These are phyloP conservation scores for Bombyx mori DNA, from an alignment of 1,140 invertebrate species.

Conservation along the genomic window ASM3026992v2 NC_085120.1:12409001-12409500, in stretches of 20 bases:
- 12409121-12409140: constrained; percentile 27
- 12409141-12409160: constrained; percentile 77
- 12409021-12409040: too few relatives aligned
- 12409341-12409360: constrained; percentile 1
- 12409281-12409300: constrained; percentile 80
- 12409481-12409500: constrained; percentile 89
- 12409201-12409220: constrained; percentile 86
- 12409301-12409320: constrained; percentile 1
- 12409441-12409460: constrained; percentile 88
- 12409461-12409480: constrained; percentile 91
- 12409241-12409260: constrained; percentile 90
- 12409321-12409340: neutral
- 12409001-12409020: too few relatives aligned
- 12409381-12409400: constrained; percentile 92
- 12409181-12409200: constrained; percentile 75
- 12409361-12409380: constrained; percentile 77
- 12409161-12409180: constrained; percentile 79
- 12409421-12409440: constrained; percentile 91
- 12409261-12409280: constrained; percentile 93
- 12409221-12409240: constrained; percentile 91
- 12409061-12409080: too few relatives aligned
- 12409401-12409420: constrained; percentile 94
- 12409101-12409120: neutral
- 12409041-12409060: too few relatives aligned
- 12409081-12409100: too few relatives aligned